phyloP scores from a whole-genome alignment of 2,888 invertebrate genomes.

The Tetrapedia diversipes region DNA sequence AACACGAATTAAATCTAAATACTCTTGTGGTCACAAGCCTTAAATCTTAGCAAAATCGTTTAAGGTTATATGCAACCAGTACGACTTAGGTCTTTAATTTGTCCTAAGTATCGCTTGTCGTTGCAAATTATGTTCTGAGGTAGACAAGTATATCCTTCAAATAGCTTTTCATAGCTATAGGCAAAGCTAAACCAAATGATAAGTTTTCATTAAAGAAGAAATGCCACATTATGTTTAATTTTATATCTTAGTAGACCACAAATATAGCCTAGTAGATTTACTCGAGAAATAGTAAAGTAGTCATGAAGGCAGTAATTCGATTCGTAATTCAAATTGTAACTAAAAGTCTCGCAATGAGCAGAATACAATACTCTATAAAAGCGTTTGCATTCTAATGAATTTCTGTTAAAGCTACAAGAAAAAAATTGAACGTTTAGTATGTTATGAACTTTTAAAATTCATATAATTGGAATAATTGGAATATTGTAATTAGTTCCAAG shows the following conservation, averaged over 20 bases:
- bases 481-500: background rate
- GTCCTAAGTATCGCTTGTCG: conserved; percentile 69
- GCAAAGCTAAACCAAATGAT: conserved; percentile 78
- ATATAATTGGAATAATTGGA: conserved; percentile 14
- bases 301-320: conserved; percentile 44
- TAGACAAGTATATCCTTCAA: conserved; percentile 82
- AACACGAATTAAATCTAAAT: conserved; percentile 75
- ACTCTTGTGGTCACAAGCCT: conserved; percentile 73
- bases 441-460: conserved; percentile 17
- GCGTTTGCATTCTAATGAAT: conserved; percentile 26
- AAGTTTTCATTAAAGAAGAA: conserved; percentile 67
- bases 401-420: conserved; percentile 25
- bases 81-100: conserved; percentile 62
- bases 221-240: conserved; percentile 70
- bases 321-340: conserved; percentile 46
- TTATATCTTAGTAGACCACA: conserved; percentile 71
- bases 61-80: conserved; percentile 74
- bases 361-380: conserved; percentile 14
- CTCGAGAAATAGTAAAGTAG: conserved; percentile 39
- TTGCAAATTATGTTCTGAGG: conserved; percentile 81
- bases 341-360: conserved; percentile 25
- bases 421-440: conserved; percentile 18
- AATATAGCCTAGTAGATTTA: conserved; percentile 62
- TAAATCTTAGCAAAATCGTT: conserved; percentile 74
- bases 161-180: conserved; percentile 80